These are phyloP conservation scores for Scaptomyza hsui DNA, from an alignment of 1,140 invertebrate genomes.

Conservation along the genomic window DNA sequence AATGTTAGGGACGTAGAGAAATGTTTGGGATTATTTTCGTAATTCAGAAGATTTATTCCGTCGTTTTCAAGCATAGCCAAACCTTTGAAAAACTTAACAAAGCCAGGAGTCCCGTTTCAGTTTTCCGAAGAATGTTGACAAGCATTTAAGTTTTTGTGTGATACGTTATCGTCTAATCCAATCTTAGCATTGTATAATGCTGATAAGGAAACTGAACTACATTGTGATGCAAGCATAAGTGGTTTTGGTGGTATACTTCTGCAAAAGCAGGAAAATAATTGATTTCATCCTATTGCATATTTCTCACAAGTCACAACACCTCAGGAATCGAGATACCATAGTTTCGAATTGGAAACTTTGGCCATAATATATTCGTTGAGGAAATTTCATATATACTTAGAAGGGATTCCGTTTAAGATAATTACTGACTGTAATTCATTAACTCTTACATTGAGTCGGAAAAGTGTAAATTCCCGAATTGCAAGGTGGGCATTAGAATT, in stretches of 20 bases:
- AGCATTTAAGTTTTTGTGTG: too few species aligned
- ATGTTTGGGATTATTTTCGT: conserved; percentile 35
- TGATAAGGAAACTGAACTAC: not conserved
- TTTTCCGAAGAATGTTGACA: too few species aligned
- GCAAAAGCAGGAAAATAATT: conserved; percentile 2
- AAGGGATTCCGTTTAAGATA: conserved; percentile 4
- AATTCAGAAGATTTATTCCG: conserved; percentile 3
- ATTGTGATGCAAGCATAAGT: not conserved
- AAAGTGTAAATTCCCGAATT: not conserved
- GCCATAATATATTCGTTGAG: conserved; percentile 4
- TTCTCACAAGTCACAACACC: conserved; percentile 7
- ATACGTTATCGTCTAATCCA: too few species aligned
- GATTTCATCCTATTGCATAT: conserved; percentile 9
- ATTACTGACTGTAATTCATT: conserved; percentile 10
- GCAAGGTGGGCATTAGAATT: conserved; percentile 4
- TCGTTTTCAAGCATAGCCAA: too few species aligned
- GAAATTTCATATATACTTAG: conserved; percentile 10
- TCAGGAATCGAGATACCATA: conserved; percentile 4
- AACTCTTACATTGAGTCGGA: not conserved
- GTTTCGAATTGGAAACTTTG: conserved; percentile 7
- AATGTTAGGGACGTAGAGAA: conserved; percentile 62
- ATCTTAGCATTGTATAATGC: too few species aligned
- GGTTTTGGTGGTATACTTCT: conserved; percentile 1
- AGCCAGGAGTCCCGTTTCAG: too few species aligned
- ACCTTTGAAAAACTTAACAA: too few species aligned